phyloP scores from a whole-genome alignment of 2,888 invertebrate genomes.

The Spilosoma lubricipeda region DNA sequence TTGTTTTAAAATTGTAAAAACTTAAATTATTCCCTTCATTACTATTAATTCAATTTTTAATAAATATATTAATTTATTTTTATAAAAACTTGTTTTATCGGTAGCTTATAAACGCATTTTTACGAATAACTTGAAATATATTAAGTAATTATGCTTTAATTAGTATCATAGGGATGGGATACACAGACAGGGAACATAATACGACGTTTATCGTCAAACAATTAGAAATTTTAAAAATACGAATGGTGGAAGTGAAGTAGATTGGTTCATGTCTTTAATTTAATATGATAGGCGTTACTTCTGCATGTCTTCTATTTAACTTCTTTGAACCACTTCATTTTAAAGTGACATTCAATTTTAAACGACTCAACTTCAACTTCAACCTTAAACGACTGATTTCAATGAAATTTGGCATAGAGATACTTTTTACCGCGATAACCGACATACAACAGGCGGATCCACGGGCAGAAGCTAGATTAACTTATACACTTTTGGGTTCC shows the following conservation, averaged over 20 bases:
- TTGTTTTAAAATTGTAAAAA: constrained; percentile 5
- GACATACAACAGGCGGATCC: too few species aligned
- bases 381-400: too few species aligned
- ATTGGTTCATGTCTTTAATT: neutral
- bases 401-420: too few species aligned
- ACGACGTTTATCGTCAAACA: neutral
- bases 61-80: neutral
- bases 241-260: neutral
- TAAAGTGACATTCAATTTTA: too few species aligned
- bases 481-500: too few species aligned
- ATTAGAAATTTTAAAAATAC: neutral
- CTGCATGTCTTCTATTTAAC: neutral
- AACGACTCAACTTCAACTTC: too few species aligned
- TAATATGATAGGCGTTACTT: neutral
- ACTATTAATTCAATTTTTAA: neutral
- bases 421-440: too few species aligned
- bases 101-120: neutral
- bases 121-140: neutral
- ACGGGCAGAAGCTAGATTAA: too few species aligned
- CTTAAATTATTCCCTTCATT: neutral
- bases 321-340: too few species aligned
- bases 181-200: neutral
- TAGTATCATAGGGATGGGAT: neutral
- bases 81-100: neutral
- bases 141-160: constrained; percentile 1